Evolutionary conservation across 2,888 invertebrate genomes (phyloP), one percentile per base, ranked within the genome.

Genomic region (Hydrotaea diabolus): DNA sequence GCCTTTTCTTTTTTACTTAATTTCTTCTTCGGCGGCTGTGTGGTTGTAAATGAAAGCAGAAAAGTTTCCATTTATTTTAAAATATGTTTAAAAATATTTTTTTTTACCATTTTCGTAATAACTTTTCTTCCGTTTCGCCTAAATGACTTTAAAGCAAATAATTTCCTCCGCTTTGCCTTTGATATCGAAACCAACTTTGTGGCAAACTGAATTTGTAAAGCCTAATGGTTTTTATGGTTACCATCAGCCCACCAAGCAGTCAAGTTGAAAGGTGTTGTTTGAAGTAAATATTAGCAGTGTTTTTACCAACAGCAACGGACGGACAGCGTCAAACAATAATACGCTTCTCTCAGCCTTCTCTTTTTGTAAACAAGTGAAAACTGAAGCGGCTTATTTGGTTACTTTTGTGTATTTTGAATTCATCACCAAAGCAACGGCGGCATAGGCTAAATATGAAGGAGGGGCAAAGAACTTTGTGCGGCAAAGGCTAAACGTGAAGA

Each of bases 1-100:
- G 91, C 92, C 87, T 91, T 92, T 80, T 93, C 93, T 87, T 93
- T 93, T 87, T 93, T 93, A 1, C 92, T 91, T 5, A 93, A 87
- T 87, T 93, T 93, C 89, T 93, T 93, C 86, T 93, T 93, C 5
- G 91, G 90, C 13, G 92, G 91, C 92, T 66, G 36, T 66, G 17
- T 13, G 39, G 36, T 2, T 15, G 57, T 9, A 64, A 36, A 13
- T 43, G 8, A 21, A 59, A 21, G 21, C 19, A 55, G 9, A 55
- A 19, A 55, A 11, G n/a, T n/a, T n/a, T n/a, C n/a, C n/a, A n/a
- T n/a, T n/a, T n/a, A 39, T 31, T 31, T 21, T 21, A 55, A 55
- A 4, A 55, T 7, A 2, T 2, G 7, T 11, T 21, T 55, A 21
- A 59, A 59, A 59, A 59, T 15, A 4, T 7, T 62, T 62, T 17